These are phyloP conservation scores for Drosophila rellima DNA, from an alignment of 2,888 invertebrate species.

Conservation along the genomic window DNA sequence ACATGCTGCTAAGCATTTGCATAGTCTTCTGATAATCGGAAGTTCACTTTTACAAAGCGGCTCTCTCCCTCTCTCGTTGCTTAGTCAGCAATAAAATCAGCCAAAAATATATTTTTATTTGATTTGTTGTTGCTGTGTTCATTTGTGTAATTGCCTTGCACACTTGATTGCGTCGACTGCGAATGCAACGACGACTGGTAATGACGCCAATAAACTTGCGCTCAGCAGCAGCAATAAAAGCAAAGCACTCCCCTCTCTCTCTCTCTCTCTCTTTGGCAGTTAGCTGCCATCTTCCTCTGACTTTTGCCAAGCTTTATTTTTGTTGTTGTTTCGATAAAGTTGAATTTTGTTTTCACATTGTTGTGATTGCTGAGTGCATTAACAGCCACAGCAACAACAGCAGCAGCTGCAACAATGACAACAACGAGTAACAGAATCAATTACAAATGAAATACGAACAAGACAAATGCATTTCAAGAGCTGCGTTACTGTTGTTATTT, in stretches of 20 bases:
- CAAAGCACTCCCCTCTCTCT: conserved; percentile 23
- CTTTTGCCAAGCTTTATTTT: neutral
- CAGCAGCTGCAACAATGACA: conserved; percentile 26
- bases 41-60: conserved; percentile 48
- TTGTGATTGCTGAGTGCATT: conserved; percentile 56
- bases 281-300: conserved; percentile 16
- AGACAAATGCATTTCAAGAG: conserved; percentile 39
- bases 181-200: conserved; percentile 32
- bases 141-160: conserved; percentile 80
- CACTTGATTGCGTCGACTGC: conserved; percentile 70
- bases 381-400: conserved; percentile 38
- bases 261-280: conserved; percentile 1
- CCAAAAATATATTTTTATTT: conserved; percentile 16
- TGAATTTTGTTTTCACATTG: conserved; percentile 46
- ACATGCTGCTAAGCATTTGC: conserved; percentile 65
- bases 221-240: conserved; percentile 44
- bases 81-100: conserved; percentile 18
- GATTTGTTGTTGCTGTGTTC: conserved; percentile 28
- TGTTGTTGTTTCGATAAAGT: conserved; percentile 41
- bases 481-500: conserved; percentile 20
- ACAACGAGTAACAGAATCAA: conserved; percentile 49
- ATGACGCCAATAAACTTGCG: conserved; percentile 75
- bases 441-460: conserved; percentile 53
- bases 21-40: conserved; percentile 58
- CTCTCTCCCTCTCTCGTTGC: neutral